Percentiles rank a stretch among this genome's conserved stretches.
Conservation (phyloP, 2,888 invertebrate species). For the Microchrysa polita region DNA sequence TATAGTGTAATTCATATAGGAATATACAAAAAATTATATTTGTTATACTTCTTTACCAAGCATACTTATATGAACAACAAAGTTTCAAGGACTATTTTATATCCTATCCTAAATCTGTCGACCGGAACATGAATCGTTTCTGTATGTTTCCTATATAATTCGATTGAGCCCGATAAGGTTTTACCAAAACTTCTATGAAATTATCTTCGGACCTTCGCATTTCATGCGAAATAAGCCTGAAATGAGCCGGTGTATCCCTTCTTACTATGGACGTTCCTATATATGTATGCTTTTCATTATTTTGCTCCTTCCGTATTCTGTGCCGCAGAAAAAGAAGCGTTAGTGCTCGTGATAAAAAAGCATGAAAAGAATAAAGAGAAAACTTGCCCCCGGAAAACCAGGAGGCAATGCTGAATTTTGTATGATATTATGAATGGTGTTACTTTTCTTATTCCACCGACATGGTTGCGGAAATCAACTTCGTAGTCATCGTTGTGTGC, state of each 20-base stretch:
- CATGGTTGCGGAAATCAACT: conserved; percentile 2
- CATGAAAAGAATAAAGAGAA: not conserved
- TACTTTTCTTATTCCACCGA: not conserved
- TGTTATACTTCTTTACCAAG: too few species aligned
- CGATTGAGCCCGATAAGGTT: conserved; percentile 14
- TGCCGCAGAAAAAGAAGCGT: not conserved
- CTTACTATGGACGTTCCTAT: not conserved
- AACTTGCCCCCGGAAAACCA: not conserved
- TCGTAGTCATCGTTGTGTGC: not conserved
- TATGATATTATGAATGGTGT: not conserved
- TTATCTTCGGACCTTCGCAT: not conserved
- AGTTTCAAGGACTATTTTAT: conserved; percentile 36
- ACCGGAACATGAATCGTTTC: conserved; percentile 26
- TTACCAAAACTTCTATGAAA: not conserved
- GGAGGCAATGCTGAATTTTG: not conserved
- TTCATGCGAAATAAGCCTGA: not conserved
- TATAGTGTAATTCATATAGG: too few species aligned
- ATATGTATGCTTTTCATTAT: not conserved
- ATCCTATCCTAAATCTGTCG: conserved; percentile 23
- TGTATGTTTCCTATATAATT: conserved; percentile 26
- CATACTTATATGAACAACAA: too few species aligned
- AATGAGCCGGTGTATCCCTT: too few species aligned
- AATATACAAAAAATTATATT: too few species aligned
- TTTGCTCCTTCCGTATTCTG: not conserved
- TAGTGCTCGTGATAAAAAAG: not conserved